phyloP scores from a whole-genome alignment of 1,140 invertebrate species.

The Drosophila ficusphila region DNA sequence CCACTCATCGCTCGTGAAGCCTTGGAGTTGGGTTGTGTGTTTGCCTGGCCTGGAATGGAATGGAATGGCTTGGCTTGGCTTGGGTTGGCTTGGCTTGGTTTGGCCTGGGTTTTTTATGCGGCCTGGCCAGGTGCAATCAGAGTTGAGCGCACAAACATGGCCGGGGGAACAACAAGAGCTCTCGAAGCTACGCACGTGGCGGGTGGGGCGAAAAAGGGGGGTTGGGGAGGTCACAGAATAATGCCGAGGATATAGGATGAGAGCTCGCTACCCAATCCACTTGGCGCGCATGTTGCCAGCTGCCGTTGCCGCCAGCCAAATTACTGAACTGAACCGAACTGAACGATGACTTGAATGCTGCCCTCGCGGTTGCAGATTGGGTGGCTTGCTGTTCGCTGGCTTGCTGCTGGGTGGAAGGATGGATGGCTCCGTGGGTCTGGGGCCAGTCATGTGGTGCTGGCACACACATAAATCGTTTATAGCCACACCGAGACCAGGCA shows the following conservation, averaged over 20 bases:
- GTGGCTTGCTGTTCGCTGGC: not conserved
- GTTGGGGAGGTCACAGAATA: not conserved
- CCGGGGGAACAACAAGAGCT: conserved; percentile 27
- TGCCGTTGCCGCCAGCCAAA: conserved; percentile 76
- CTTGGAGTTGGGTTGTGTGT: no score
- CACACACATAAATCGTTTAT: conserved; percentile 81
- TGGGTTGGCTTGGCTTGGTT: no score
- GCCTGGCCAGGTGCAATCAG: conserved; percentile 68
- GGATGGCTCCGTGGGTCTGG: conserved; percentile 15
- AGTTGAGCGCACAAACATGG: conserved; percentile 49
- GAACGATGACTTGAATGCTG: conserved; percentile 78
- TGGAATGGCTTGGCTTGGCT: no score
- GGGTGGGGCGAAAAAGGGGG: not conserved
- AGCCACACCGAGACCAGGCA: conserved; percentile 63
- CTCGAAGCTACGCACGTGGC: conserved; percentile 27
- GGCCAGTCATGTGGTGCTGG: conserved; percentile 69
- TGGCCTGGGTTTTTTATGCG: not conserved
- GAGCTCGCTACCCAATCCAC: conserved; percentile 15
- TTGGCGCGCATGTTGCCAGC: conserved; percentile 55
- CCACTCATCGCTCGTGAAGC: conserved; percentile 31
- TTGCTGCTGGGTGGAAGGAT: not conserved
- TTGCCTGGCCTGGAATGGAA: no score
- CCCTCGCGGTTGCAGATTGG: conserved; percentile 21
- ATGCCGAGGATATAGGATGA: conserved; percentile 5
- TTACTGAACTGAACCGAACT: conserved; percentile 81